Evolutionary conservation across 2,113 vertebrate species (phyloP), one percentile per base, ranked within the genome.

Genomic region (Mola mola): DNA sequence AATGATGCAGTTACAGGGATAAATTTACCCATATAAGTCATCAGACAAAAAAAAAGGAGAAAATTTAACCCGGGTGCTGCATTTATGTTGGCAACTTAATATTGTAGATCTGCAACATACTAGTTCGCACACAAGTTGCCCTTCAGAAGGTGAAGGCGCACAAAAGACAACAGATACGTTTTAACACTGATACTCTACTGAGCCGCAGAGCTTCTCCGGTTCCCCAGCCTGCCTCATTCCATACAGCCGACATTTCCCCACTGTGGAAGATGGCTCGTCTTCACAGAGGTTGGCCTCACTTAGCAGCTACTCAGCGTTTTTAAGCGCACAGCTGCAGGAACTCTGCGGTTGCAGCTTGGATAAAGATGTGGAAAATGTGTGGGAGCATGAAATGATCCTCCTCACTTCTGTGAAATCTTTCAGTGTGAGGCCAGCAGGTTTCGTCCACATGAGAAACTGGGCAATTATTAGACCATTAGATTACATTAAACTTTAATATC

Each of bases 231-330:
- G 29, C 26, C 57, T 69, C 67, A 75, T 76, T 72, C 78, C 67
- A 75, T 59, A 47, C 49, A 33, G 58, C 81, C 80, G 78, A 77
- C 66, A 64, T 73, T 48, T 60, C 29, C 47, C 61, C 71, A 36
- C 61, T 57, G 58, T 73, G 75, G 59, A 68, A 78, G 71, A 81
- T 75, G 82, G 82, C 71, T 25, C 63, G 33, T 49, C 77, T 75
- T 82, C 83, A 82, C 66, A 80, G 65, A 46, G 67, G 19, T 52
- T 83, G 81, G 75, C 75, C 73, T 75, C 15, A 36, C 71, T 88
- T 81, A 81, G 80, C 73, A 72, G 72, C 69, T 79, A 80, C 73
- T 85, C 82, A 72, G 75, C 53, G 38, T 51, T 69, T 79, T 68
- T 29, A 38, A 38, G 42, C 52, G 15, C 68, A 62, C 84, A 81